phyloP scores from a whole-genome alignment of 2,888 invertebrate species.

The Synergus laeviventris region DNA sequence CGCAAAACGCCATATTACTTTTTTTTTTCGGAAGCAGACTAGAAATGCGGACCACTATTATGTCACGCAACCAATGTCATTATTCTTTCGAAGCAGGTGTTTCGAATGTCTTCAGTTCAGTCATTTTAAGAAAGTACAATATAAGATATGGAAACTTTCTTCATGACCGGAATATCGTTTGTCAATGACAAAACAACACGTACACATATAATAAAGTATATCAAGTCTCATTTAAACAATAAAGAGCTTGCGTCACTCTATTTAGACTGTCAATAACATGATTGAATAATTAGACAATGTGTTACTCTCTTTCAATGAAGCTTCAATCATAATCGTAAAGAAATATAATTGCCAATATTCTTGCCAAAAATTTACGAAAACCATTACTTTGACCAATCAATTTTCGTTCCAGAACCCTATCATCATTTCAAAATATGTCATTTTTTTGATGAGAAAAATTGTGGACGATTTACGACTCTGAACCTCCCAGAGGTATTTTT shows the following conservation, averaged over 20 bases:
- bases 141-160: too few species aligned
- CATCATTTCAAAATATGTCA: neutral
- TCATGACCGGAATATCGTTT: too few species aligned
- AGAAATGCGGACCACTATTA: constrained; percentile 49
- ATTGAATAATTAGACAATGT: neutral
- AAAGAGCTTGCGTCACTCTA: neutral
- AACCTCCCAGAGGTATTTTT: neutral
- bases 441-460: neutral
- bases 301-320: neutral
- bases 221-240: neutral
- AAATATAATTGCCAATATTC: neutral
- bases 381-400: neutral
- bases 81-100: constrained; percentile 52
- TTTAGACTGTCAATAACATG: neutral
- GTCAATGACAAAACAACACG: too few species aligned
- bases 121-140: too few species aligned
- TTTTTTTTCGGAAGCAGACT: constrained; percentile 61
- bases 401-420: neutral
- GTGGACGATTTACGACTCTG: neutral
- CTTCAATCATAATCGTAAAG: neutral
- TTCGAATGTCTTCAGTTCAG: constrained; percentile 42
- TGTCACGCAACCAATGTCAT: constrained; percentile 54
- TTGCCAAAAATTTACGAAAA: neutral
- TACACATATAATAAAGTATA: too few species aligned
- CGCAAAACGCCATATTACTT: constrained; percentile 70